Percentiles rank a stretch among this genome's conserved stretches.
Evolutionary conservation across 2,797 vertebrate genomes (phyloP).

Genomic region (Pantherophis vulpinus): DNA sequence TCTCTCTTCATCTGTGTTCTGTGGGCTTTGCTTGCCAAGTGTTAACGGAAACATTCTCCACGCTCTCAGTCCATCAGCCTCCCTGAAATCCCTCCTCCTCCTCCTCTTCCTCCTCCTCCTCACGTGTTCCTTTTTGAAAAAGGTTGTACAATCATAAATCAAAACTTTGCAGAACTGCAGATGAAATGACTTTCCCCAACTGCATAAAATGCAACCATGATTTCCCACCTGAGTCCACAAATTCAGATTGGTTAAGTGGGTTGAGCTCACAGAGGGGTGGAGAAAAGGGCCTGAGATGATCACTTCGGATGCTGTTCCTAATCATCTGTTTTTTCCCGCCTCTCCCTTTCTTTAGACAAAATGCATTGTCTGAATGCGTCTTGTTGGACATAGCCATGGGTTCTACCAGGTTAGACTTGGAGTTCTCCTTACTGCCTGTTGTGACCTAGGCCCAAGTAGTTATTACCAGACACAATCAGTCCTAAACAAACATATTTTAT

Average conservation of each 20-base stretch:
- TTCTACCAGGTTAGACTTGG: background rate
- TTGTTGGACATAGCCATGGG: background rate
- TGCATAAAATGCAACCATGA: constrained; percentile 48
- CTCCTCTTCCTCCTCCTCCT: background rate
- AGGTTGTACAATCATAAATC: background rate
- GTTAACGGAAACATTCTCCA: constrained; percentile 76
- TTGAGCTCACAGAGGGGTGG: background rate
- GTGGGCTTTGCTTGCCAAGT: constrained; percentile 72
- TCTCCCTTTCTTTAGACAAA: background rate
- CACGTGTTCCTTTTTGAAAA: background rate
- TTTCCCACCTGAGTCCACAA: constrained; percentile 56
- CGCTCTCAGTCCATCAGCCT: constrained; percentile 68
- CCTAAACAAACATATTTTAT: too few species aligned
- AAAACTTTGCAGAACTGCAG: constrained; percentile 46
- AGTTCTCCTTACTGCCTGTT: background rate
- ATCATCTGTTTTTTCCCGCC: background rate
- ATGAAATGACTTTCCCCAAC: constrained; percentile 59
- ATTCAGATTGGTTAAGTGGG: background rate
- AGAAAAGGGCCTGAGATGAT: too few species aligned
- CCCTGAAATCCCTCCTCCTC: constrained; percentile 63
- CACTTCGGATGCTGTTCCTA: background rate
- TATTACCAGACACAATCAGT: too few species aligned
- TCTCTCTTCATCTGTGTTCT: constrained; percentile 76
- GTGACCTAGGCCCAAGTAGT: too few species aligned
- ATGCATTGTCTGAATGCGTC: background rate